Percentiles rank a stretch among this genome's conserved stretches.
Conservation (phyloP, 2,797 vertebrate genomes). For the Enteromius treurensis region DNA sequence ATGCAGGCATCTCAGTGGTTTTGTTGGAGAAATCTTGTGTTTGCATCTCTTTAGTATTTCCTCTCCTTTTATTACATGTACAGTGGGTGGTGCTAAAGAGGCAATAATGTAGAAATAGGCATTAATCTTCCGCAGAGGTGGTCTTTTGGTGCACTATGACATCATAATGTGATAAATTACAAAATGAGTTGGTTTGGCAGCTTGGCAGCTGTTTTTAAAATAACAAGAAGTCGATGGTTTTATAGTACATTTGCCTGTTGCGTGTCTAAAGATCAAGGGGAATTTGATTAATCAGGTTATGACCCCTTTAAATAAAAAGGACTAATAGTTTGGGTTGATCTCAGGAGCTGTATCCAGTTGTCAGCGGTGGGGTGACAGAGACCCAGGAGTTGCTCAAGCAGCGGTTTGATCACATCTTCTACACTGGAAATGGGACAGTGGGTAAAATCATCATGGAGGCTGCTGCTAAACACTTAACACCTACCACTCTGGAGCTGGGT, state of each 20-base stretch:
- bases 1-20: neutral
- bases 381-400: constrained; percentile 87
- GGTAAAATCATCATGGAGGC: constrained; percentile 89
- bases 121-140: no score
- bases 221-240: no score
- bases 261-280: no score
- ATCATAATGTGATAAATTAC: no score
- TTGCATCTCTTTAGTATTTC: no score
- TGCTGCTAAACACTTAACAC: constrained; percentile 87
- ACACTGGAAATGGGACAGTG: constrained; percentile 82
- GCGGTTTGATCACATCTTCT: constrained; percentile 92
- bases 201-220: neutral
- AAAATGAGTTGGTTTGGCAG: no score
- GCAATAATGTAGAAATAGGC: no score
- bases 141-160: no score
- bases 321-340: neutral
- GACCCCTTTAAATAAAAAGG: neutral
- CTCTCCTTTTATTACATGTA: no score
- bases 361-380: constrained; percentile 84
- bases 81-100: no score
- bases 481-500: constrained; percentile 90
- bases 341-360: constrained; percentile 87
- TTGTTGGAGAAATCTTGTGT: neutral
- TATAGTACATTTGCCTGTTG: no score
- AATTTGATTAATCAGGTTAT: neutral